Evolutionary conservation across 2,797 vertebrate species (phyloP).

Genomic region (Emydoidea blandingii): DNA sequence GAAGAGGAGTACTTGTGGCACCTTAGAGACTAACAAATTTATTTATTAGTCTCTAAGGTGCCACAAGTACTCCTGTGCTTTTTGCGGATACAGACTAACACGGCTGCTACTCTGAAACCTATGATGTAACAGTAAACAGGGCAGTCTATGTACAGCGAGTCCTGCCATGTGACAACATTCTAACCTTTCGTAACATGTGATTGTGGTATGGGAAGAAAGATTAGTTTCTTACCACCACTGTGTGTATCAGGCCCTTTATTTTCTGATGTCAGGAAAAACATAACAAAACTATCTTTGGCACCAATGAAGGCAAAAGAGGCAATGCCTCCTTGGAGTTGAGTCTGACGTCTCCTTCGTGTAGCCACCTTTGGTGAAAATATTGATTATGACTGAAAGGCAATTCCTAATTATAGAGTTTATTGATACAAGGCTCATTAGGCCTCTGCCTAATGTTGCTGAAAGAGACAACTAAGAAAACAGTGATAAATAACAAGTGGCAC

Average conservation of each 20-base stretch:
- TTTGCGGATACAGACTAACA: no score
- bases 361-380: not conserved
- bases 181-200: not conserved
- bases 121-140: not conserved
- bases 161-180: accelerated
- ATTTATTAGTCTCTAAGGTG: no score
- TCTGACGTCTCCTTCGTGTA: not conserved
- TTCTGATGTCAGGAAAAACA: not conserved
- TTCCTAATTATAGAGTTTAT: not conserved
- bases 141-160: not conserved
- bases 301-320: not conserved
- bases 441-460: accelerated
- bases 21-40: no score
- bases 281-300: not conserved
- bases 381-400: not conserved
- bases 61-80: no score
- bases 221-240: not conserved
- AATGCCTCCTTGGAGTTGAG: not conserved
- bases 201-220: not conserved
- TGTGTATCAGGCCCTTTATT: not conserved
- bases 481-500: not conserved
- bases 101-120: not conserved
- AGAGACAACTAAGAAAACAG: not conserved
- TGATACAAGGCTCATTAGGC: not conserved
- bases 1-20: no score